Conservation (phyloP, 2,113 vertebrate genomes). For the Ursus arctos region DNA sequence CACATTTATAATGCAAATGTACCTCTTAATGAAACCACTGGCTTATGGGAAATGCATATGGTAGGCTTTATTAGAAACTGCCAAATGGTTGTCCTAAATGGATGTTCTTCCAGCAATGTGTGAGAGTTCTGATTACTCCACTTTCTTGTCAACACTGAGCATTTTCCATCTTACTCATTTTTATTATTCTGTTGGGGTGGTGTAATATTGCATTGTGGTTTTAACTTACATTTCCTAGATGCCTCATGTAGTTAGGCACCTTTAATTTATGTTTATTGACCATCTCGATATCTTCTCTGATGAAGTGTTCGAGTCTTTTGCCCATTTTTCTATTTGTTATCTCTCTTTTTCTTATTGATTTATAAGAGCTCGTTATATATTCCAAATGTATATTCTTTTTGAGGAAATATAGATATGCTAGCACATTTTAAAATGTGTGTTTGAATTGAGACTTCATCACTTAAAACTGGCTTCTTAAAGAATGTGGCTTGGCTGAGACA, state of each 20-base stretch:
- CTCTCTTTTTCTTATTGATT: not conserved
- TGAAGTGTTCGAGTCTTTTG: not conserved
- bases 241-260: not conserved
- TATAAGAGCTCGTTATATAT: slow-evolving; percentile 4
- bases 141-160: not conserved
- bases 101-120: not conserved
- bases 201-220: not conserved
- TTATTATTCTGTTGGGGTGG: not conserved
- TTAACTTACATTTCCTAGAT: not conserved
- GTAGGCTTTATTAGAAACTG: not conserved
- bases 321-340: not conserved
- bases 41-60: not conserved
- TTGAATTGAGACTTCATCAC: not conserved
- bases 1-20: not conserved
- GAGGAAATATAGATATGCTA: not conserved
- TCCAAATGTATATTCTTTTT: not conserved
- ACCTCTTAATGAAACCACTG: not conserved
- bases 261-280: slow-evolving; percentile 27
- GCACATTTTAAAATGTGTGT: not conserved
- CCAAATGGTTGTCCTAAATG: not conserved
- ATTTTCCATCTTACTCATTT: not conserved
- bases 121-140: not conserved
- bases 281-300: not conserved
- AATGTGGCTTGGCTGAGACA: not conserved
- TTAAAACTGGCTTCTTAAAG: not conserved